These are phyloP conservation scores for Cichlasoma orientale DNA, from an alignment of 2,797 vertebrate genomes.

Conservation along the genomic window DNA sequence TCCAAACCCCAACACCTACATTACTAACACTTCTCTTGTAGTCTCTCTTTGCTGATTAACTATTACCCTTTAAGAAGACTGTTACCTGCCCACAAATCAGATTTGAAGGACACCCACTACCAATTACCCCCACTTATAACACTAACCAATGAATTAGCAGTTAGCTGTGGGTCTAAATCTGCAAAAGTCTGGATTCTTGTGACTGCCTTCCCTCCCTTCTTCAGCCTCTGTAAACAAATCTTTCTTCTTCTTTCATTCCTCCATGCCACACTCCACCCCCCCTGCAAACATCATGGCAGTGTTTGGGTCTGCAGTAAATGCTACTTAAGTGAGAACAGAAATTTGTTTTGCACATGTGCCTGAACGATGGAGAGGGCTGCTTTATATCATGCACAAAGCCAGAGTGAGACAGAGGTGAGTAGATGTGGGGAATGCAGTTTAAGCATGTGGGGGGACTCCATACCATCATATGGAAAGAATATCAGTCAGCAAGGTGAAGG, in stretches of 20 bases:
- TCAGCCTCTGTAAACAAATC: slow-evolving; percentile 30
- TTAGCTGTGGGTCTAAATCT: neutral
- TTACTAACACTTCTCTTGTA: neutral
- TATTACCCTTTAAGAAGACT: neutral
- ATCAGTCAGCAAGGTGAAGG: neutral
- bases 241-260: slow-evolving; percentile 29
- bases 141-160: neutral
- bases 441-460: neutral
- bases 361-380: slow-evolving; percentile 31
- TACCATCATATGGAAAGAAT: slow-evolving; percentile 50
- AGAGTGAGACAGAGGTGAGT: neutral
- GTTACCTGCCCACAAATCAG: neutral
- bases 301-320: slow-evolving; percentile 37
- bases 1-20: slow-evolving; percentile 14
- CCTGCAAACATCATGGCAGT: neutral
- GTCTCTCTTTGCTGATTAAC: neutral
- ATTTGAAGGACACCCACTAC: neutral
- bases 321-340: slow-evolving; percentile 6
- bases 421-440: neutral
- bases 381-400: slow-evolving; percentile 26
- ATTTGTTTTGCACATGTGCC: slow-evolving; percentile 69
- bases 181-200: neutral
- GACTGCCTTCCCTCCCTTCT: neutral
- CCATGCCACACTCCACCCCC: neutral
- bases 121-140: neutral